Percentiles rank a stretch among this genome's conserved stretches.
Evolutionary conservation across 2,113 vertebrate species (phyloP).

Genomic region (Ailuropoda melanoleuca): DNA sequence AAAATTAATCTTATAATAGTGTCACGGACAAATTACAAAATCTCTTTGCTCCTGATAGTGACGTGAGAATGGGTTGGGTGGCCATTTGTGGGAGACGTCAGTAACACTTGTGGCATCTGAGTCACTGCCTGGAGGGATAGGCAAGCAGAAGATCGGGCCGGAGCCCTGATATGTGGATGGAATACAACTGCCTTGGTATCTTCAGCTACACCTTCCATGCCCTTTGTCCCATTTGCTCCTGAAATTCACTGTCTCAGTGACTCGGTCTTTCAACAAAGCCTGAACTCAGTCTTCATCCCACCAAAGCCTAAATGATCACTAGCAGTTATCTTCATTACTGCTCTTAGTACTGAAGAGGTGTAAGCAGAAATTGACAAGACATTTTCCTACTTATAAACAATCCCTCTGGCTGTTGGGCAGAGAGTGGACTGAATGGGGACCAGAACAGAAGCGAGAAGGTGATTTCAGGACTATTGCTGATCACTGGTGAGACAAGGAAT

Average conservation of each 20-base stretch:
- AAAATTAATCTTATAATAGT: not conserved
- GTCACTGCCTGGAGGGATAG: not conserved
- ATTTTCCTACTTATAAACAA: not conserved
- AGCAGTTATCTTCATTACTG: not conserved
- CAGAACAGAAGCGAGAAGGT: not conserved
- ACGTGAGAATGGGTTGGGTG: not conserved
- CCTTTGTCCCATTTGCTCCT: not conserved
- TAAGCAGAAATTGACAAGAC: not conserved
- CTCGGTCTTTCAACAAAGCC: not conserved
- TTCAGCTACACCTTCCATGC: not conserved
- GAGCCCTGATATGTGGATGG: not conserved
- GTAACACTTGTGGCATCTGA: no score
- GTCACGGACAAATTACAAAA: not conserved
- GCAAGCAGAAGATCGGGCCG: not conserved
- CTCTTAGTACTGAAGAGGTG: not conserved
- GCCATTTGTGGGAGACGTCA: not conserved
- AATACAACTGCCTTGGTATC: not conserved
- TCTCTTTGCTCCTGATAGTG: not conserved
- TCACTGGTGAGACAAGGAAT: not conserved
- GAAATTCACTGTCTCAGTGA: not conserved
- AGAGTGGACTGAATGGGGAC: not conserved
- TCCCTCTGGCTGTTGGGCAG: not conserved
- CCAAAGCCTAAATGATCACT: no score
- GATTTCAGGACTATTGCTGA: accelerated
- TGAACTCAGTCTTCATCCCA: not conserved